A percentile compares a stretch with the other conserved stretches of the same genome.
phyloP scores from a whole-genome alignment of 2,888 invertebrate species.

The Diadromus collaris region DNA sequence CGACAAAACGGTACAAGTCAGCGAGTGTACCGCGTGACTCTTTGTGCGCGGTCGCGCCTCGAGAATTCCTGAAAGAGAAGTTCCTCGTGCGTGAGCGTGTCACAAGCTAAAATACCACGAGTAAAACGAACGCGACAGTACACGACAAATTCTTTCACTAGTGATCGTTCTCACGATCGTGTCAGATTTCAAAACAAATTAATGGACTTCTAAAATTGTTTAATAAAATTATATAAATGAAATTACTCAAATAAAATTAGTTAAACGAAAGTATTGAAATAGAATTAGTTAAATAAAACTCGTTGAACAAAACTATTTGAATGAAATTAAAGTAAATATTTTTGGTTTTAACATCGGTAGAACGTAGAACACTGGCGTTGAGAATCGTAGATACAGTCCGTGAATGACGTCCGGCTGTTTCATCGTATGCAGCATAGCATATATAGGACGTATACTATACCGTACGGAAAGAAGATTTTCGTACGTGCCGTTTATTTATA shows the following conservation, averaged over 20 bases:
- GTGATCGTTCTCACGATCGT: conserved; percentile 7
- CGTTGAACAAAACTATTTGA: too few relatives aligned
- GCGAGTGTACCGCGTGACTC: conserved; percentile 51
- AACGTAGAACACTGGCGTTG: not conserved
- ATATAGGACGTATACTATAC: conserved; percentile 12
- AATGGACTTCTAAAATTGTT: too few relatives aligned
- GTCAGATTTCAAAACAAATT: too few relatives aligned
- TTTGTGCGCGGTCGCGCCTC: conserved; percentile 29
- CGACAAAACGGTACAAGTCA: conserved; percentile 4
- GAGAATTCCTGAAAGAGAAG: conserved; percentile 21
- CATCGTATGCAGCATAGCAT: conserved; percentile 10
- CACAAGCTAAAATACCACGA: conserved; percentile 14
- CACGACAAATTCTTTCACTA: conserved; percentile 31
- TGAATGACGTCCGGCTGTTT: conserved; percentile 19
- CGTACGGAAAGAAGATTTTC: conserved; percentile 27
- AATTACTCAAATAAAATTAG: too few relatives aligned
- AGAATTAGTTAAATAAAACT: too few relatives aligned
- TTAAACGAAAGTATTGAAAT: too few relatives aligned
- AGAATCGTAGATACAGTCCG: conserved; percentile 2
- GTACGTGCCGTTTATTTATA: conserved; percentile 37
- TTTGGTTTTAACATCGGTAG: not conserved
- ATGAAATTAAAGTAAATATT: not conserved
- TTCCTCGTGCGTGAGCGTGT: conserved; percentile 9
- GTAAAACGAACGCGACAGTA: conserved; percentile 36
- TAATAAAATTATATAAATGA: too few relatives aligned